Evolutionary conservation across 2,888 invertebrate species (phyloP), one percentile per base, ranked within the genome.

Genomic region (Limnephilus rhombicus): DNA sequence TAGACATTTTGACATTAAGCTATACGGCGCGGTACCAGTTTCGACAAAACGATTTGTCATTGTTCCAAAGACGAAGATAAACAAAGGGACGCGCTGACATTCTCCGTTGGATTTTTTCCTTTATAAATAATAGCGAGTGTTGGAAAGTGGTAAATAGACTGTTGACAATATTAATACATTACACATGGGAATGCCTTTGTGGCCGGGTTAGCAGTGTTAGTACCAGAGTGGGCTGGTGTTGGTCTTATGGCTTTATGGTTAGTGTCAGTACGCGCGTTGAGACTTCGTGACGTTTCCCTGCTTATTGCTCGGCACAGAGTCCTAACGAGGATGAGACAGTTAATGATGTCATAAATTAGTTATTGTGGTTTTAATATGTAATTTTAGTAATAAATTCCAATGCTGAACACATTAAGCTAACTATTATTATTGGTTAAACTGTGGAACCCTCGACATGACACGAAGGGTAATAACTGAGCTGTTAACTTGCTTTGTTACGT

Each of bases 11-110:
- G 92, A 91, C 92, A 88, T 91, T 90, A 92, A 92, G 92, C 92
- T 90, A 92, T 92, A 88, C 82, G 85, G 87, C 92, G 89, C 31
- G 82, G 83, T 88, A 89, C 89, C 89, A 89, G 85, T 93, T 93
- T 92, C 91, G 92, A 92, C 92, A 92, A 93, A 93, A 85, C 93
- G 85, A 93, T 93, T 93, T 91, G 89, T 93, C 92, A 83, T 90
- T 92, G 89, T 92, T 90, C 82, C 90, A 29, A 68, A 15, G 90
- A 68, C 49, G 80, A 83, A 85, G 83, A 88, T 86, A 92, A 91
- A 92, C 92, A 92, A 92, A 92, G 91, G 85, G 89, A 18, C 31
- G 80, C 88, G 89, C 37, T 92, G 92, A 92, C 89, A 53, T 90
- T 80, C 53, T 80, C 53, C 86, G 89, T 91, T 85, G 85, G 88